Evolutionary conservation across 1,140 invertebrate genomes (phyloP), one percentile per base, ranked within the genome.

Genomic region (Gonatopus flavifemur): DNA sequence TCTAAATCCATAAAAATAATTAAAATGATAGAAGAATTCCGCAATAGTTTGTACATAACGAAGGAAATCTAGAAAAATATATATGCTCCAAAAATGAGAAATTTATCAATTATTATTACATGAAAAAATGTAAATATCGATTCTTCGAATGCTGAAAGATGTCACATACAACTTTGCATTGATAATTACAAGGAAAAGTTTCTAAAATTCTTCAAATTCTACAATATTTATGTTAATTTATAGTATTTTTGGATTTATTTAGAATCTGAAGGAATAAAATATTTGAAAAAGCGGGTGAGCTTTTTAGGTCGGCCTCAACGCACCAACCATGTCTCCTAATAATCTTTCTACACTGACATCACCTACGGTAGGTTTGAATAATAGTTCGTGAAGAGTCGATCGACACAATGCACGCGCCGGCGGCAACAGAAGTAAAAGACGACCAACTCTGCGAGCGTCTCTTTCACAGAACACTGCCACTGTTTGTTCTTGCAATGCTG

Each of bases 401-500:
- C 80, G 50, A 77, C 74, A 74, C 55, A 86, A 71, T 66, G 84
- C 64, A 64, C 82, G 69, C 9, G 84, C 76, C 7, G 83, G 80
- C 10, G 88, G 84, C 41, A 92, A 72, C 0, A 89, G 71, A 5
- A 92, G 70, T 31, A 92, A 76, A 0, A 93, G 73, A 39, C 84
- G 84, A 0, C 88, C 88, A 42, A 90, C 84, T 12, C 90, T 78
- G 1, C 82, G 81, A 50, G 82, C 77, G 33, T 83, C 81, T 61
- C 83, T 59, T 48, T 90, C 88, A 46, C 86, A 84, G 2, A 93
- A 76, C 69, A 90, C 84, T 5, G 87, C 74, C 25, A 91, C 84
- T 0, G 87, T 87, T 70, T 91, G 88, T 55, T 91, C 89, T 77
- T 92, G 89, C 1, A 90, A 64, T 1, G 84, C 72, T 66, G 90